Base-by-base conservation (phyloP, 1,140 invertebrate genomes). In the Hestina assimilis region DNA sequence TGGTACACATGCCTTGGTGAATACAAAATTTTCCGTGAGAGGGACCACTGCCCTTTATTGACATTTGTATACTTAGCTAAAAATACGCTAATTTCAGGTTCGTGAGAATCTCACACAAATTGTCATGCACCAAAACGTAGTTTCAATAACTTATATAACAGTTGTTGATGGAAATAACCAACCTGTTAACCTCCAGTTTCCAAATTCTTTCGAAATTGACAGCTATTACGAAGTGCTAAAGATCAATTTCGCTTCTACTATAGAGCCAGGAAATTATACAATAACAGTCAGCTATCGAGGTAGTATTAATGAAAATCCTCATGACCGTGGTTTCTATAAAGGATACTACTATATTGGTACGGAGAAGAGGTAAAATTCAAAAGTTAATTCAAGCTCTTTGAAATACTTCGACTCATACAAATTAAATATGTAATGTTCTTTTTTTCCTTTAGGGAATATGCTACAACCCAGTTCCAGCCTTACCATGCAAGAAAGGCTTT, bases 391-490 rank as follows among this genome's bases (percentile, higher is more conserved):
- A 26, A 9, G 5, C 2, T 4, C 5, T 26, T 26, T 5, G 5
- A 26, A 26, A 4, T 3, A 26, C 5, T 1, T 1, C 2, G 2
- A 26, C 5, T 8, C 2, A 26, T 4, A 8, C 1, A 5, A 9
- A 4, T 5, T 26, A 26, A 26, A 3, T 28, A 28, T n/a, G 8
- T 9, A 15, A 14, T 15, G 14, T 29, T 12, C 29, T 11, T 47
- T 24, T 47, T 17, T 41, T 26, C 26, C 80, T 74, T 5, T 59
- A 93, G 93, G 43, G 90, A 90, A 79, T 79, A 94, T 41, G 92
- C 91, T 0, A 92, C 92, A 2, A 96, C 95, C 0, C 95, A 97
- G 72, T 97, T 97, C 77, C 92, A 96, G 70, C 93, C 95, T 0
- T 92, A 91, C 28, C 91, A 94, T 66, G 96, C 96, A 1, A 90